Percentiles rank a stretch among this genome's conserved stretches.
phyloP scores from a whole-genome alignment of 1,140 invertebrate species.

The Pseudomyrmex flavicornis region DNA sequence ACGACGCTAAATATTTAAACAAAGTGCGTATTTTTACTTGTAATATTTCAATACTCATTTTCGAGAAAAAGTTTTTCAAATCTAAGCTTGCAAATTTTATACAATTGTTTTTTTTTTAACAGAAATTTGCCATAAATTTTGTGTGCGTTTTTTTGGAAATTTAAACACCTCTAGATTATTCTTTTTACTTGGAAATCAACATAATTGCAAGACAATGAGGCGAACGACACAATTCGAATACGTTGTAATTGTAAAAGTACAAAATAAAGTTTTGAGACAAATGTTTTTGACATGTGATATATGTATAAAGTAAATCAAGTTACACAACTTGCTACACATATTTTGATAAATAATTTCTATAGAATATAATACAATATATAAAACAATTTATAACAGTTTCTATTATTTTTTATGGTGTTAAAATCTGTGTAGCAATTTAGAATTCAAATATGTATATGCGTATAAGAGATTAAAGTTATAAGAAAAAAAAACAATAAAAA shows the following conservation, averaged over 20 bases:
- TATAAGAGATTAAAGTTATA: background rate
- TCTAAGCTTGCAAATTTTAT: background rate
- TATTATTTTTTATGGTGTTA: background rate
- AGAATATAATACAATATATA: too few species aligned
- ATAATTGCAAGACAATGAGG: slow-evolving; percentile 34
- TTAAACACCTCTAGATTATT: slow-evolving; percentile 36
- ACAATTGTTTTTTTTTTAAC: background rate
- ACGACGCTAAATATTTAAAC: background rate
- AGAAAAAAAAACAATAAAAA: background rate
- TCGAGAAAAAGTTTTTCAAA: background rate
- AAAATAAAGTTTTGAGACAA: background rate
- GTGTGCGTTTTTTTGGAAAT: background rate
- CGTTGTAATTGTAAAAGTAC: slow-evolving; percentile 11
- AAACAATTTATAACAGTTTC: too few species aligned
- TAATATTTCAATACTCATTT: background rate
- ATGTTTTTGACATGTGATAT: background rate
- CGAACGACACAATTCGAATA: slow-evolving; percentile 34
- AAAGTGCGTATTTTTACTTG: background rate
- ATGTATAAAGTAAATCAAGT: background rate
- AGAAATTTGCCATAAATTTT: background rate
- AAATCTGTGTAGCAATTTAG: background rate
- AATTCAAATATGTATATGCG: background rate
- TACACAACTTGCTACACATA: too few species aligned
- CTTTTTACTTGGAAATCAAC: background rate
- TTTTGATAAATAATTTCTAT: too few species aligned